Evolutionary conservation across 2,888 invertebrate species (phyloP), one percentile per base, ranked within the genome.

Genomic region (Pheosia gnoma): DNA sequence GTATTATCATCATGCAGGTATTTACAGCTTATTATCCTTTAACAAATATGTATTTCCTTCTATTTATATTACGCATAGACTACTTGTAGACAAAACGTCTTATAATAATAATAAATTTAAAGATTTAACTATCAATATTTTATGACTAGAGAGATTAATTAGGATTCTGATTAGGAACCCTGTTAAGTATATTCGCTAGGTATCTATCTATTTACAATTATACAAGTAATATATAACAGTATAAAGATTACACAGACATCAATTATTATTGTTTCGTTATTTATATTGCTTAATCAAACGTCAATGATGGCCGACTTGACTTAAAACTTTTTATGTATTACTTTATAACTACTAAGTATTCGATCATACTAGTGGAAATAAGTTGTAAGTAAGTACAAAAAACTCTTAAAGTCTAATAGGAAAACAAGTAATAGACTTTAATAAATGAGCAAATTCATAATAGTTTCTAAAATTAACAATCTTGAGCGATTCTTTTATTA

Each of bases 121-220:
- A 63, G 43, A 63, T 57, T 60, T 67, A 74, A 63, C 60, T 69
- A 69, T 69, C 64, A 67, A 58, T 72, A 60, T 57, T 62, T 59
- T 64, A 45, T 57, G 36, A 45, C 57, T 45, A 43, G 70, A 64
- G 68, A 59, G 68, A 70, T 68, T 72, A 69, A 58, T 71, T 60
- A 4, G 80, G 84, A 83, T 84, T 83, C 81, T 78, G 76, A 70
- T 63, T 60, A 79, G 72, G 78, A 85, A 85, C 83, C 86, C 84
- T 86, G 84, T 84, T 68, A 25, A 25, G 25, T 25, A 74, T 59
- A 75, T 67, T 71, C 75, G 65, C 73, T 68, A 25, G 25, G 25
- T 66, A 58, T 63, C 62, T 59, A 65, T 57, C 59, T 76, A 75
- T 75, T 61, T 70, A 75, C 73, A 77, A 65, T 68, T 74, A 62